A percentile compares a stretch with the other conserved stretches of the same genome.
Evolutionary conservation across 2,888 invertebrate genomes (phyloP).

Genomic region (Napeogenes inachia): DNA sequence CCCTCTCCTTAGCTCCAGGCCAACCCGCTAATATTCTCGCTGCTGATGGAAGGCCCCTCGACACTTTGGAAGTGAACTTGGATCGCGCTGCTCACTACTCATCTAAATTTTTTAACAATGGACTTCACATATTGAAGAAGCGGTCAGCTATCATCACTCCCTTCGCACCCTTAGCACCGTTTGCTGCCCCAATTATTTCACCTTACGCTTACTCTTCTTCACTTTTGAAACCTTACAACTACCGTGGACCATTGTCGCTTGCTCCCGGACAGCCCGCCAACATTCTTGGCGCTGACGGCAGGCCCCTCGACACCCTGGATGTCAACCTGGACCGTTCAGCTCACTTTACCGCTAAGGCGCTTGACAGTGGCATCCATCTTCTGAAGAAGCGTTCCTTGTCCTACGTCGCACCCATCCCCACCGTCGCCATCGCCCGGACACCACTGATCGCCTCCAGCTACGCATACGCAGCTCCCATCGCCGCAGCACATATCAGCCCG

Average conservation of each 20-base stretch:
- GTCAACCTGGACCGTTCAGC: slow-evolving; percentile 67
- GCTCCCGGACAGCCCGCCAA: slow-evolving; percentile 66
- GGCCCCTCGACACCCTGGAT: slow-evolving; percentile 64
- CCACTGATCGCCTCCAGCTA: slow-evolving; percentile 32
- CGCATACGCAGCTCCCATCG: slow-evolving; percentile 21
- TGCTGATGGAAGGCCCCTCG: slow-evolving; percentile 59
- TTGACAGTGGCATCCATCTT: slow-evolving; percentile 43
- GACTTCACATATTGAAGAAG: slow-evolving; percentile 47
- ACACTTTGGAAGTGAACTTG: slow-evolving; percentile 60
- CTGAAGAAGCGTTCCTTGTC: slow-evolving; percentile 45
- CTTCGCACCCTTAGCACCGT: too few relatives aligned
- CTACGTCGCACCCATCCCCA: slow-evolving; percentile 27
- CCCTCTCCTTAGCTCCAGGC: too few relatives aligned
- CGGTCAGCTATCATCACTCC: slow-evolving; percentile 9
- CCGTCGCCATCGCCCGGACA: slow-evolving; percentile 28
- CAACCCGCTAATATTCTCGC: slow-evolving; percentile 38
- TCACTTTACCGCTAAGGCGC: slow-evolving; percentile 57
- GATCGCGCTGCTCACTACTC: slow-evolving; percentile 58
- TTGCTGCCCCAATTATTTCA: too few relatives aligned
- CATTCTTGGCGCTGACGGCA: slow-evolving; percentile 61
- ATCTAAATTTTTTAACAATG: slow-evolving; percentile 48
- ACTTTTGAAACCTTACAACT: slow-evolving; percentile 36
- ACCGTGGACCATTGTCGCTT: slow-evolving; percentile 61
- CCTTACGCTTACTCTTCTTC: slow-evolving; percentile 1
- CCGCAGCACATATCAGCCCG: slow-evolving; percentile 13